Evolutionary conservation across 2,888 invertebrate genomes (phyloP).

Genomic region (Coremacera marginata): DNA sequence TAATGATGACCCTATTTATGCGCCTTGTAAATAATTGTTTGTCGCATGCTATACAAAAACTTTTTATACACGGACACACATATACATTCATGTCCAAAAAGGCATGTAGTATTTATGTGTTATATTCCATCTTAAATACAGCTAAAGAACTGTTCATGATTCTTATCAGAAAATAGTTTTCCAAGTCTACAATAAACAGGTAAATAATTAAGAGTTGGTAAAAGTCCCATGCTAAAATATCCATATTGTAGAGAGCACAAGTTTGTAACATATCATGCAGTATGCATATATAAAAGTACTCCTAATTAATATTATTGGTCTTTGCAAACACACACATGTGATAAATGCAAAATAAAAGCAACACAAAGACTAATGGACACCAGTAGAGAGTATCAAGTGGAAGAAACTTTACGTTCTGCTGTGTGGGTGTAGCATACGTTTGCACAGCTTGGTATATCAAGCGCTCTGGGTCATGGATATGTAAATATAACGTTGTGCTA

Average conservation of each 20-base stretch:
- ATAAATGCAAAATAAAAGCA: background rate
- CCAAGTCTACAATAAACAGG: no score
- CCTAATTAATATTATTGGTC: no score
- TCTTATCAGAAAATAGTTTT: background rate
- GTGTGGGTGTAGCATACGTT: background rate
- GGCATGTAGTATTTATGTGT: background rate
- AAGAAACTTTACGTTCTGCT: background rate
- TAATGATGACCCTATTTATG: background rate
- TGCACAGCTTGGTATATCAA: background rate
- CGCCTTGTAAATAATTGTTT: background rate
- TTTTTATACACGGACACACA: background rate
- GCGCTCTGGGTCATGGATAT: background rate
- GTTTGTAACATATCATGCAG: no score
- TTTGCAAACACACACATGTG: no score
- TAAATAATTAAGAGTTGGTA: no score
- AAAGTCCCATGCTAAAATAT: no score
- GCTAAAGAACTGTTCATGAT: constrained; percentile 3
- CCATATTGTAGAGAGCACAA: no score
- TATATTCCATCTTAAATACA: background rate
- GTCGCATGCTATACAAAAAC: constrained; percentile 6
- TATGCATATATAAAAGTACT: no score
- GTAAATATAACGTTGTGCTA: background rate
- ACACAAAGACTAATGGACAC: background rate
- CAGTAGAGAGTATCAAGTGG: background rate
- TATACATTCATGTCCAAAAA: background rate